Evolutionary conservation across 2,888 invertebrate genomes (phyloP), one percentile per base, ranked within the genome.

Genomic region (Hypselothyrea guttata): DNA sequence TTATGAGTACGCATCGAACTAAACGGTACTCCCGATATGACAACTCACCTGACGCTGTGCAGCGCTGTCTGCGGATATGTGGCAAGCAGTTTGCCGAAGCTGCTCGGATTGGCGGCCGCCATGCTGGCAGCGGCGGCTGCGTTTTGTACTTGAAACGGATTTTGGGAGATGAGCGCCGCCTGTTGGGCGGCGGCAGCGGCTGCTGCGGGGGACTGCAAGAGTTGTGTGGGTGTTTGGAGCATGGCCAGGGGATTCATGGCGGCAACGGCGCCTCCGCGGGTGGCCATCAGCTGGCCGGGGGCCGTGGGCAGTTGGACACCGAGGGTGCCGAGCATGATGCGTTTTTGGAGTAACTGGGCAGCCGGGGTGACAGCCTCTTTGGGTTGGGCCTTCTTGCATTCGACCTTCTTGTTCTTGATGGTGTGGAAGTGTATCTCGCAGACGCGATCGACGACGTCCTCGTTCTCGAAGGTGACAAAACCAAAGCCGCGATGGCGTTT

Each of bases 381-480:
- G 16, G 97, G 96, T 91, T 96, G 96, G 1, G 97, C 96, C 89
- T 96, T 96, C 91, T 97, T 97, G 90, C 96, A 97, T 90, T 97
- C 96, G 27, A 93, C 94, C 90, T 96, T 96, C 90, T 97, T 97
- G 88, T 96, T 96, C 91, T 97, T 97, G 84, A 97, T 95, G 56
- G 96, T 96, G 90, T 97, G 97, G 90, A 96, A 97, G 90, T 97
- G 97, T 44, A 97, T 96, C 87, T 97, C 96, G 91, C 96, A 96
- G n/a, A 97, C 96, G 70, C 96, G 93, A 89, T 97, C 97, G 12
- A 97, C 97, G 1, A 96, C 95, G 88, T 97, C 96, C 89, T 97
- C 96, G 82, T 95, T 95, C 89, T 96, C 96, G 90, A 97, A 97
- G 34, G 96, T 97, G 60, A 97, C 96, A 90, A 97, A 97, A 31